A percentile compares a stretch with the other conserved stretches of the same genome.
These are phyloP conservation scores for Microtus oregoni DNA, from an alignment of 2,113 vertebrate species.

Conservation along the genomic window DNA sequence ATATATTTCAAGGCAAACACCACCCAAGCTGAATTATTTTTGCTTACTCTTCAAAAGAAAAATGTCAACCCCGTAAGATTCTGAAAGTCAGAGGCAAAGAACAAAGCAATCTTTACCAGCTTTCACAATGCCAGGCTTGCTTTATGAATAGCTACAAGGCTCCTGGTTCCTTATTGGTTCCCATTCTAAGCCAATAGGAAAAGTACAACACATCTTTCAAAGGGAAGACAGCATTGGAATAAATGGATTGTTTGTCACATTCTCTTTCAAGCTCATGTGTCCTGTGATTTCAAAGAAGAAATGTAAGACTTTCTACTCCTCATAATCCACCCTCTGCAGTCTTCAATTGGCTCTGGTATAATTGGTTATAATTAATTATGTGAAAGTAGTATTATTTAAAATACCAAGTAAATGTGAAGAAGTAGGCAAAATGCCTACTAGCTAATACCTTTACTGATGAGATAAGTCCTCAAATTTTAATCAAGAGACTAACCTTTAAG, in stretches of 20 bases:
- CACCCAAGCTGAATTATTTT: not conserved
- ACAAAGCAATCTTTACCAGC: constrained; percentile 62
- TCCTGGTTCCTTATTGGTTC: constrained; percentile 69
- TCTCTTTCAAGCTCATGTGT: constrained; percentile 62
- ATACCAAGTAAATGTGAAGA: constrained; percentile 75
- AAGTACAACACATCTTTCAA: constrained; percentile 78
- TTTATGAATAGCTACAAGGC: constrained; percentile 54
- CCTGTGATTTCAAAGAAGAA: constrained; percentile 78
- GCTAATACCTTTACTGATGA: constrained; percentile 72
- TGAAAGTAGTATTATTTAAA: constrained; percentile 78
- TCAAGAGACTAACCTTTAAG: constrained; percentile 28
- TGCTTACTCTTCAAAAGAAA: constrained; percentile 67
- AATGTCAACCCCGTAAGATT: constrained; percentile 33
- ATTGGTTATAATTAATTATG: constrained; percentile 64
- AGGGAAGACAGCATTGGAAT: constrained; percentile 75
- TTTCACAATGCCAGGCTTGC: not conserved
- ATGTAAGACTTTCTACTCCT: constrained; percentile 55
- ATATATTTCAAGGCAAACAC: constrained; percentile 30
- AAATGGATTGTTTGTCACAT: constrained; percentile 79
- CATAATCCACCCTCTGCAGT: constrained; percentile 28
- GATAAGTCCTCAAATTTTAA: constrained; percentile 35
- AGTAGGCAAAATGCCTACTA: constrained; percentile 70
- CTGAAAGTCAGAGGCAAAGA: constrained; percentile 51
- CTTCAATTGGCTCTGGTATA: constrained; percentile 75
- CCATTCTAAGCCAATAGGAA: constrained; percentile 76